Percentiles rank a stretch among this genome's conserved stretches.
Conservation (phyloP, 1,140 invertebrate genomes). For the Drosophila lini region DNA sequence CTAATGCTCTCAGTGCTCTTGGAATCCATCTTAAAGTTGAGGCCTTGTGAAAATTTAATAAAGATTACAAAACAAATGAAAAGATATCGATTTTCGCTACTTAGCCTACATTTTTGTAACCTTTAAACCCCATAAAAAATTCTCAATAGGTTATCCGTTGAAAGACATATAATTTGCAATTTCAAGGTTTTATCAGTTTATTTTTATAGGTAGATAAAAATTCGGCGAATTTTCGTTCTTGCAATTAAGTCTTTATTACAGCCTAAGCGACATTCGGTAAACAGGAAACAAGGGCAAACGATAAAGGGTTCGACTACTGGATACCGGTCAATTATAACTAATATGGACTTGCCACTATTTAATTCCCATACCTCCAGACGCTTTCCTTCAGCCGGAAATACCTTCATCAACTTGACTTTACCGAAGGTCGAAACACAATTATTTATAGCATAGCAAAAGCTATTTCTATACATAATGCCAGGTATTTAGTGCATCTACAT, state of each 20-base stretch:
- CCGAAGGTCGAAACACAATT: neutral
- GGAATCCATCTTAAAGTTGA: neutral
- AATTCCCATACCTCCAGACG: neutral
- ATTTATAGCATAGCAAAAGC: neutral
- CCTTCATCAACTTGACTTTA: neutral
- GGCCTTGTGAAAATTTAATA: neutral
- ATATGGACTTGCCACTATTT: neutral
- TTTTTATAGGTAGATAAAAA: neutral
- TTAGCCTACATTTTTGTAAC: neutral
- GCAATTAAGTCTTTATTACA: neutral
- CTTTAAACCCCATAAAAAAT: neutral
- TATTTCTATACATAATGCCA: neutral
- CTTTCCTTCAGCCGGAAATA: neutral
- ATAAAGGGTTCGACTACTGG: neutral
- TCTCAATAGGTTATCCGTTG: neutral
- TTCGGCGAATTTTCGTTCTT: neutral
- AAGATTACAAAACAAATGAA: neutral
- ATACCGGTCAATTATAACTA: neutral
- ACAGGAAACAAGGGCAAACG: neutral
- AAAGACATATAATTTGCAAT: neutral
- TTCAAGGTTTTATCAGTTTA: neutral
- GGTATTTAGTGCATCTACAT: neutral
- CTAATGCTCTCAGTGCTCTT: conserved; percentile 12
- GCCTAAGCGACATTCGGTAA: neutral
- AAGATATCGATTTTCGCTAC: too few species aligned